Evolutionary conservation across 2,797 vertebrate genomes (phyloP).

Genomic region (Paramormyrops hopkinsi): DNA sequence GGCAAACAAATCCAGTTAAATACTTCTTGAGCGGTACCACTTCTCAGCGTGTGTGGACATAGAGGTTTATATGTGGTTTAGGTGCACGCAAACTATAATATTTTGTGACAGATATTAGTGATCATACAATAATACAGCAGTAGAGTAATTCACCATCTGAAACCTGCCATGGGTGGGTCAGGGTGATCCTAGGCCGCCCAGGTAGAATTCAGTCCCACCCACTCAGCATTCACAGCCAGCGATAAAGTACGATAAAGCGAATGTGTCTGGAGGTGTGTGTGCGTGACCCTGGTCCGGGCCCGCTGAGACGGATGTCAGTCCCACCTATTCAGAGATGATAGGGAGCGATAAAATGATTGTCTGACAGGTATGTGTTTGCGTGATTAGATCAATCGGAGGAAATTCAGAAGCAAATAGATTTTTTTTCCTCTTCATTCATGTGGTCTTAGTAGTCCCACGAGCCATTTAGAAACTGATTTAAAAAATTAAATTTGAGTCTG

Average conservation of each 20-base stretch:
- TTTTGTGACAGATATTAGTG: not conserved
- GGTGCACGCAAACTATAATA: not conserved
- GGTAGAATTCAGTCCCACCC: not conserved
- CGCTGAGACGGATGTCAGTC: not conserved
- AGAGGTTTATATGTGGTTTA: not conserved
- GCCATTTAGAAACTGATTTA: not conserved
- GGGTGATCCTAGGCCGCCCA: not conserved
- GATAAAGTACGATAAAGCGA: not conserved
- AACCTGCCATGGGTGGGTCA: not conserved
- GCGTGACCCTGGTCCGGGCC: not conserved
- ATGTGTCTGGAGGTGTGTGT: not conserved
- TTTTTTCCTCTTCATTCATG: not conserved
- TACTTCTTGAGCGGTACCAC: not conserved
- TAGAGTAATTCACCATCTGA: not conserved
- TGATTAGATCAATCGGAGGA: not conserved
- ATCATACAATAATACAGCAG: not conserved
- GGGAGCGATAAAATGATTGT: not conserved
- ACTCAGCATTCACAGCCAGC: not conserved
- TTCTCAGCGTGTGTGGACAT: not conserved
- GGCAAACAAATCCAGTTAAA: not conserved
- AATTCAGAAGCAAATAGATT: not conserved
- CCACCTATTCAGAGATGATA: not conserved
- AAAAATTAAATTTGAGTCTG: not conserved
- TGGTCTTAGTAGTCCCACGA: not conserved
- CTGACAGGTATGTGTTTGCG: not conserved